These are phyloP conservation scores for Acipenser oxyrinchus DNA, from an alignment of 2,797 vertebrate species.

Conservation along the genomic window DNA sequence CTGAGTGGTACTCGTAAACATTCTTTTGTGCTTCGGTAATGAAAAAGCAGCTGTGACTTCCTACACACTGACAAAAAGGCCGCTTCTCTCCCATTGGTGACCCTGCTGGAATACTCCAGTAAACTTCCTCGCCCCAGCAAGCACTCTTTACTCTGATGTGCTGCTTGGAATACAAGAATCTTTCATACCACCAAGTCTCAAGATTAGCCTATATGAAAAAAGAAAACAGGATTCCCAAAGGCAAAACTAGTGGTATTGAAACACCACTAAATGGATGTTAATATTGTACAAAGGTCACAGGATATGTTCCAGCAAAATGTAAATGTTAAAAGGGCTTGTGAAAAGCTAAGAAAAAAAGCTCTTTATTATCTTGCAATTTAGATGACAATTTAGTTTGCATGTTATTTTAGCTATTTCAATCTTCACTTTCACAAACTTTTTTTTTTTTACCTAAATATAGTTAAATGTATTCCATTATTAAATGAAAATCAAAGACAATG, in stretches of 20 bases:
- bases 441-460: too few species aligned
- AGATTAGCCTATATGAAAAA: neutral
- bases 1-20: conserved; percentile 31
- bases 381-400: too few species aligned
- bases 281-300: neutral
- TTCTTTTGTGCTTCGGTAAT: conserved; percentile 39
- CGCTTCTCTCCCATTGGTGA: neutral
- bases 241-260: neutral
- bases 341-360: too few species aligned
- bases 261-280: neutral
- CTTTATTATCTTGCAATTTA: too few species aligned
- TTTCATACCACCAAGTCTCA: neutral
- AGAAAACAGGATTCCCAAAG: neutral
- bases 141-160: neutral
- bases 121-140: conserved; percentile 5
- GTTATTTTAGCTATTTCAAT: too few species aligned
- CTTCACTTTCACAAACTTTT: too few species aligned
- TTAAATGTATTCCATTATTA: too few species aligned
- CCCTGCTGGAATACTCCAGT: conserved; percentile 1
- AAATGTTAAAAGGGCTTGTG: too few species aligned
- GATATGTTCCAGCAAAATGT: neutral
- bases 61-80: conserved; percentile 16
- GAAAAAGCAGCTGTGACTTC: conserved; percentile 37
- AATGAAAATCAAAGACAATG: too few species aligned
- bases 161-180: too few species aligned